A percentile compares a stretch with the other conserved stretches of the same genome.
Conservation (phyloP, 2,113 vertebrate genomes). For the Scalopus aquaticus region DNA sequence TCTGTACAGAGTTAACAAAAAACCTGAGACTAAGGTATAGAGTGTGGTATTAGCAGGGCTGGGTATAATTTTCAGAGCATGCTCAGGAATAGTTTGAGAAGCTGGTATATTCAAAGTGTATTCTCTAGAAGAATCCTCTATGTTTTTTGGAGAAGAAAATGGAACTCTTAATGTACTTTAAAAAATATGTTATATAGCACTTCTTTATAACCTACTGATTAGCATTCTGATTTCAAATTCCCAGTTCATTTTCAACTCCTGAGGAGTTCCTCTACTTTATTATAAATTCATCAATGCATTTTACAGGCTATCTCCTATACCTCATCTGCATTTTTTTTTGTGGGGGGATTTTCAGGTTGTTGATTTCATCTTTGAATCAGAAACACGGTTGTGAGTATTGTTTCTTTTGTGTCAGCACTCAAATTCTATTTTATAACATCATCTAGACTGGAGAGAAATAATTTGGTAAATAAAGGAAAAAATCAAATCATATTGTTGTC, state of each 20-base stretch:
- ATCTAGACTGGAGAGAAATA: not conserved
- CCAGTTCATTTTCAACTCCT: not conserved
- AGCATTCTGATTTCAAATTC: not conserved
- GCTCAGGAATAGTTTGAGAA: not conserved
- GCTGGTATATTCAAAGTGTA: not conserved
- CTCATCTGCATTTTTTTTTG: not conserved
- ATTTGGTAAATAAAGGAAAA: not conserved
- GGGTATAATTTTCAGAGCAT: not conserved
- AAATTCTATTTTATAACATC: not conserved
- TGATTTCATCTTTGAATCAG: not conserved
- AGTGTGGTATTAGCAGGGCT: accelerated
- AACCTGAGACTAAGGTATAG: accelerated
- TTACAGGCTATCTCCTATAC: not conserved
- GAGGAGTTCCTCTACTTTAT: not conserved
- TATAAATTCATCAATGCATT: not conserved
- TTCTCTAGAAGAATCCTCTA: not conserved
- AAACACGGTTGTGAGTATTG: not conserved
- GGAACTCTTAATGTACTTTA: no score
- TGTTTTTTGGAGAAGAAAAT: not conserved
- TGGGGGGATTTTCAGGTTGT: not conserved
- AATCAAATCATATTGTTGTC: not conserved
- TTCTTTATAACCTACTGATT: not conserved
- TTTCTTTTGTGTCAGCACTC: not conserved
- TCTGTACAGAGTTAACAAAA: not conserved
- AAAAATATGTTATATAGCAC: no score